Evolutionary conservation across 2,113 vertebrate species (phyloP).

Genomic region (Passer domesticus): DNA sequence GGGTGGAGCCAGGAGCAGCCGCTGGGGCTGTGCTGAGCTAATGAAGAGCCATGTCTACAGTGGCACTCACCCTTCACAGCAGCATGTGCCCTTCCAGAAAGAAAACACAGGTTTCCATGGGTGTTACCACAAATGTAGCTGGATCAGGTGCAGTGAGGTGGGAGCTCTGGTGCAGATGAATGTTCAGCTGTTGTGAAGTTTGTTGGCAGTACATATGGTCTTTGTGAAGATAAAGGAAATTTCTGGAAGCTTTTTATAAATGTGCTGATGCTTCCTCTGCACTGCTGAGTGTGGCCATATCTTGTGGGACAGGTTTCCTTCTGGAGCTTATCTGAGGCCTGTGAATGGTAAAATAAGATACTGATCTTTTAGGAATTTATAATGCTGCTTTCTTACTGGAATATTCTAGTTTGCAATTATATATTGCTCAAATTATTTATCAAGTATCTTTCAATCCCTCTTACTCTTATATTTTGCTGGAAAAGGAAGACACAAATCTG

Average conservation of each 20-base stretch:
- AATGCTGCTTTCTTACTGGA: neutral
- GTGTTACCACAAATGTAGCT: neutral
- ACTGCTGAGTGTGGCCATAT: accelerated
- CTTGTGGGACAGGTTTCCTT: neutral
- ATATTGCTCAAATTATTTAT: neutral
- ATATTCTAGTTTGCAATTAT: neutral
- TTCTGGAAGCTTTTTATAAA: neutral
- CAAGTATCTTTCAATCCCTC: neutral
- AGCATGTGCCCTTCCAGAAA: neutral
- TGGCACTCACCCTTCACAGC: too few species aligned
- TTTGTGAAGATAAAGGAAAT: neutral
- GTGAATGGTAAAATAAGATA: neutral
- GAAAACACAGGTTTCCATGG: neutral
- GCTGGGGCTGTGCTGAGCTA: neutral
- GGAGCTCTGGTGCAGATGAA: neutral
- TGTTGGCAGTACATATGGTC: neutral
- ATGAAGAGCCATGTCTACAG: too few species aligned
- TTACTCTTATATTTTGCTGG: neutral
- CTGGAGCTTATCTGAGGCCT: neutral
- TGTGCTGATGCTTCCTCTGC: neutral
- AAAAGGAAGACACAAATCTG: neutral
- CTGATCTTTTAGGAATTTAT: neutral
- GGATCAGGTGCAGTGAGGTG: neutral
- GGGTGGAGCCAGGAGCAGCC: neutral
- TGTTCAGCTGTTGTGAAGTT: neutral